Conservation (phyloP, 2,113 vertebrate genomes). For the Diadophis punctatus region DNA sequence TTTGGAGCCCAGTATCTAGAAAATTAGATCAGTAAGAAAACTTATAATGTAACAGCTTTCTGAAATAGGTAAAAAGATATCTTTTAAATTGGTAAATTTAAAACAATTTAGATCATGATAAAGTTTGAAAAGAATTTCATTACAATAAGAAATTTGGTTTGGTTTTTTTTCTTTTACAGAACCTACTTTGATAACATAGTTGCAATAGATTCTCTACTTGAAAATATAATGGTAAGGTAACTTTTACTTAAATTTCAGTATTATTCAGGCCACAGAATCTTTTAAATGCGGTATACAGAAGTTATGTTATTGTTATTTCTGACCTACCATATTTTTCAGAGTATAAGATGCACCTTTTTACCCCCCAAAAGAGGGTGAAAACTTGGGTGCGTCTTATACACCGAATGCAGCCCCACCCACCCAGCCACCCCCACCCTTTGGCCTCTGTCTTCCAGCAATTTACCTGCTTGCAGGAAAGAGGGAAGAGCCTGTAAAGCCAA, state of each 20-base stretch:
- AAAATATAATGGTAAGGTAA: conserved; percentile 98
- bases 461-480: too few relatives aligned
- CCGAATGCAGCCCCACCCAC: too few relatives aligned
- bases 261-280: not conserved
- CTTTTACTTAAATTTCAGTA: not conserved
- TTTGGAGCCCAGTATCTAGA: not conserved
- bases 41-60: not conserved
- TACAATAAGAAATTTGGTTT: conserved; percentile 6
- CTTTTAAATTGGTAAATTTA: not conserved
- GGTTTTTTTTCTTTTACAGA: conserved; percentile 76
- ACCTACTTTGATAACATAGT: conserved; percentile 99
- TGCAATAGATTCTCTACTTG: conserved; percentile 99
- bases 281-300: not conserved
- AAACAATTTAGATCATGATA: not conserved
- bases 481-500: too few relatives aligned
- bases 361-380: too few relatives aligned
- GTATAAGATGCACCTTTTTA: too few relatives aligned
- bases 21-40: not conserved
- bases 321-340: too few relatives aligned
- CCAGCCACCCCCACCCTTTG: too few relatives aligned
- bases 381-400: too few relatives aligned
- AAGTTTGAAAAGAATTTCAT: conserved; percentile 19
- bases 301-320: not conserved
- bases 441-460: too few relatives aligned
- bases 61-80: not conserved